Percentiles rank a stretch among this genome's conserved stretches.
These are phyloP conservation scores for Sminthopsis crassicaudata DNA, from an alignment of 2,113 vertebrate species.

Conservation along the genomic window DNA sequence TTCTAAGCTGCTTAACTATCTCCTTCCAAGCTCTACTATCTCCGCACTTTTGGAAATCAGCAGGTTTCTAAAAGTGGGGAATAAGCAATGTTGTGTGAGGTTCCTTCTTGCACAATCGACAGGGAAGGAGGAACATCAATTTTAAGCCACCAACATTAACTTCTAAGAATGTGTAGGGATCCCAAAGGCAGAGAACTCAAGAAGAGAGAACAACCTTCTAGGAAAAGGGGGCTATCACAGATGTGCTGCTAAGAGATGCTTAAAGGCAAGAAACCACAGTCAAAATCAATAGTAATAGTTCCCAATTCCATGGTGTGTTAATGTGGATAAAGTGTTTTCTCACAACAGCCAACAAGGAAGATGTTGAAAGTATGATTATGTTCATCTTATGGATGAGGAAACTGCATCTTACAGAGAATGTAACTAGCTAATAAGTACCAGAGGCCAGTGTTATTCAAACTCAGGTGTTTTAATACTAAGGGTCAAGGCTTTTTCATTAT, in stretches of 20 bases:
- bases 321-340: not conserved
- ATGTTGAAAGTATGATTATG: not conserved
- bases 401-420: not conserved
- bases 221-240: not conserved
- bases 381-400: not conserved
- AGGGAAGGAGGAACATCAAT: not conserved
- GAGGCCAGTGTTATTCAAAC: not conserved
- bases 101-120: not conserved
- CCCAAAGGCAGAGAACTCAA: not conserved
- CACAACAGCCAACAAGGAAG: not conserved
- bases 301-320: not conserved
- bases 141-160: not conserved
- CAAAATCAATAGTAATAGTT: not conserved
- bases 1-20: conserved; percentile 49
- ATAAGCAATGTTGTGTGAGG: not conserved
- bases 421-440: not conserved
- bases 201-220: not conserved
- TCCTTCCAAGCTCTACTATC: conserved; percentile 8
- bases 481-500: not conserved
- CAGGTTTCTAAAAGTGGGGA: not conserved
- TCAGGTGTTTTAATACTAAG: not conserved
- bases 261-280: not conserved
- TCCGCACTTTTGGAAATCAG: conserved; percentile 1
- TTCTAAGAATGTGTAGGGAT: not conserved
- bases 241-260: not conserved